Evolutionary conservation across 2,888 invertebrate species (phyloP).

Genomic region (Sinotaia quadrata): DNA sequence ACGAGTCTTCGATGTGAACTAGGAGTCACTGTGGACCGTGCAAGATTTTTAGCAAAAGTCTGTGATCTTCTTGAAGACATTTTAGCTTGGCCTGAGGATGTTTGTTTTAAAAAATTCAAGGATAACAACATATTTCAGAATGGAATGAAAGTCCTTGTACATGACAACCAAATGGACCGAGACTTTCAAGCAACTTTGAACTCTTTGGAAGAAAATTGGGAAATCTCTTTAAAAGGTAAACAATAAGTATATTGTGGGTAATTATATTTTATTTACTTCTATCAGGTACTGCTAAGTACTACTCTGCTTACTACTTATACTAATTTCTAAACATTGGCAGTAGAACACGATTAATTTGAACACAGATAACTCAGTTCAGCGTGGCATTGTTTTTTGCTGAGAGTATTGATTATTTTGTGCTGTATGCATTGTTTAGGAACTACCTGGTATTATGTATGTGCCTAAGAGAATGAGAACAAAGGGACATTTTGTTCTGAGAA

Average conservation of each 20-base stretch:
- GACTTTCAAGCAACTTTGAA: background rate
- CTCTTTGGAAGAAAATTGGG: slow-evolving; percentile 26
- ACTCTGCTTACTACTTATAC: no score
- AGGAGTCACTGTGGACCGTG: slow-evolving; percentile 39
- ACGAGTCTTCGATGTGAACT: slow-evolving; percentile 49
- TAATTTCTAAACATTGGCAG: no score
- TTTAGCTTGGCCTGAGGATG: slow-evolving; percentile 25
- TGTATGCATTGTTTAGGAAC: no score
- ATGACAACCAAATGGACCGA: background rate
- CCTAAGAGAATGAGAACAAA: no score
- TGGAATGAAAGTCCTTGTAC: background rate
- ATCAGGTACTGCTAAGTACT: no score
- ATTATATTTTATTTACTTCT: no score
- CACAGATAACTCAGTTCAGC: background rate
- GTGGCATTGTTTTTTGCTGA: background rate
- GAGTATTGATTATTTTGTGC: background rate
- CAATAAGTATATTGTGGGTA: background rate
- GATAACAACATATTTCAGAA: slow-evolving; percentile 37
- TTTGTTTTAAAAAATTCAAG: slow-evolving; percentile 25
- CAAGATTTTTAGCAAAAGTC: slow-evolving; percentile 43
- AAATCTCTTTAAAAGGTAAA: slow-evolving; percentile 26
- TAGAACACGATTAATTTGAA: background rate
- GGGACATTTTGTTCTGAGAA: no score
- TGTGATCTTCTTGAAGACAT: slow-evolving; percentile 42
- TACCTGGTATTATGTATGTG: no score